Evolutionary conservation across 2,888 invertebrate genomes (phyloP).

Genomic region (Brenthis ino): DNA sequence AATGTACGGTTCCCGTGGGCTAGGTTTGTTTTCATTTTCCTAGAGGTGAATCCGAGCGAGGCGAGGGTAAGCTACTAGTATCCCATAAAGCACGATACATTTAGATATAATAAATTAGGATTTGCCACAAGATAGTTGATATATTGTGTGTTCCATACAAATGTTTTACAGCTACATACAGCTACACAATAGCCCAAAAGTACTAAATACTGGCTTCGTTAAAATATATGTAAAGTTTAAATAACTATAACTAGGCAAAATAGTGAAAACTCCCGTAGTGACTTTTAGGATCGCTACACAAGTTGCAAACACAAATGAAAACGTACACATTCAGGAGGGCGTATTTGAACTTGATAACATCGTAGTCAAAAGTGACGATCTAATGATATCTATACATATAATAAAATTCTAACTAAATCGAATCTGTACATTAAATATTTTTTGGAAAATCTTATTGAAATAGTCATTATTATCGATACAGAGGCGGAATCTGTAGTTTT

Average conservation of each 20-base stretch:
- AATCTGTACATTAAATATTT: too few species aligned
- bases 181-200: constrained; percentile 1
- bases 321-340: constrained; percentile 32
- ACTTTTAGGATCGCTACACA: constrained; percentile 34
- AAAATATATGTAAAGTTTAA: constrained; percentile 25
- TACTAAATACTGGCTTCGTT: constrained; percentile 14
- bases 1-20: too few species aligned
- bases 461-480: too few species aligned
- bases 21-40: too few species aligned
- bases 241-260: constrained; percentile 32
- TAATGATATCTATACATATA: not conserved
- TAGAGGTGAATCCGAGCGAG: too few species aligned
- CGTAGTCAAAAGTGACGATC: constrained; percentile 21
- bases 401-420: too few species aligned
- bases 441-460: too few species aligned
- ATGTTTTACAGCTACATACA: constrained; percentile 3
- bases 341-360: constrained; percentile 26
- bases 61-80: too few species aligned
- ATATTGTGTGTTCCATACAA: not conserved
- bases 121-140: too few species aligned
- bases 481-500: too few species aligned
- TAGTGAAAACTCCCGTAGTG: constrained; percentile 28
- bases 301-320: constrained; percentile 40
- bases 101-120: too few species aligned
- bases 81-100: too few species aligned